Percentiles rank a stretch among this genome's conserved stretches.
These are phyloP conservation scores for Cheilosia grossa DNA, from an alignment of 2,888 invertebrate species.

Conservation along the genomic window DNA sequence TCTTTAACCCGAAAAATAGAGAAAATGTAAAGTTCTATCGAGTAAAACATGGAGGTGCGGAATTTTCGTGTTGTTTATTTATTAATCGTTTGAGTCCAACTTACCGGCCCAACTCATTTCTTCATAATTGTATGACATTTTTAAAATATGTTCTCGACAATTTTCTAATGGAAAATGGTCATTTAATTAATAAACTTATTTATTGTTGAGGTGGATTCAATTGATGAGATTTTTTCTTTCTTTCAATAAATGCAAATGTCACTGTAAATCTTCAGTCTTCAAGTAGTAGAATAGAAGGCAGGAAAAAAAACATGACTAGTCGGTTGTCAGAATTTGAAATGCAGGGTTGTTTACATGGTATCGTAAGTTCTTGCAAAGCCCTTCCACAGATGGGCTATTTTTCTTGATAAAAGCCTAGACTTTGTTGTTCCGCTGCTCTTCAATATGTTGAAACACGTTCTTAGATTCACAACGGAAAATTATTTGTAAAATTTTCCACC, in stretches of 20 bases:
- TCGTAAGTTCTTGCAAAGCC: background rate
- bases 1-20: background rate
- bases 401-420: too few species aligned
- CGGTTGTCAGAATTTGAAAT: conserved; percentile 28
- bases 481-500: too few species aligned
- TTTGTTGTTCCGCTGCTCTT: too few species aligned
- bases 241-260: conserved; percentile 50
- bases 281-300: conserved; percentile 8
- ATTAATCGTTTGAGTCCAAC: conserved; percentile 47
- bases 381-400: too few species aligned
- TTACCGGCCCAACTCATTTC: conserved; percentile 85
- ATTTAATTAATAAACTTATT: conserved; percentile 67
- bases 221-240: conserved; percentile 34
- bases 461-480: too few species aligned
- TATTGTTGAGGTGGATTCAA: conserved; percentile 45
- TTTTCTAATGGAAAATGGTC: conserved; percentile 34
- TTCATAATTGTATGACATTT: conserved; percentile 85
- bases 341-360: conserved; percentile 23
- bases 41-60: conserved; percentile 22
- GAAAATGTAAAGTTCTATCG: background rate
- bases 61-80: conserved; percentile 30
- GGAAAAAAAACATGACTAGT: conserved; percentile 42
- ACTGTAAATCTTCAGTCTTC: conserved; percentile 36
- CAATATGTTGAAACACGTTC: too few species aligned
- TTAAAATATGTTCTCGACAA: conserved; percentile 41